phyloP scores from a whole-genome alignment of 1,140 invertebrate species.

The Pristionchus pacificus region DNA sequence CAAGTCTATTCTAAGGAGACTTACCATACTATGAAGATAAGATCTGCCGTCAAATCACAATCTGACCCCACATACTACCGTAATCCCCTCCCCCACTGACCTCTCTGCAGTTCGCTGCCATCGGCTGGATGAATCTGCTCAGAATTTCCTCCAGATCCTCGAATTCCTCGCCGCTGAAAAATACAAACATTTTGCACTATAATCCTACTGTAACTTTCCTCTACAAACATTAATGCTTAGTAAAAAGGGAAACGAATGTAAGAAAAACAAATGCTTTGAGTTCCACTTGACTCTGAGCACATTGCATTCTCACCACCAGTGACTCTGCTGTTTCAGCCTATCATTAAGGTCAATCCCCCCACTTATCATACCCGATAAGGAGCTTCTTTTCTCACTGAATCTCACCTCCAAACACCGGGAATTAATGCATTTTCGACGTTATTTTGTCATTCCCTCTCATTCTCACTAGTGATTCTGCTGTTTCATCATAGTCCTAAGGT shows the following conservation, averaged over 20 bases:
- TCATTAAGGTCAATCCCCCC: too few species aligned
- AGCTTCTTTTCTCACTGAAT: too few species aligned
- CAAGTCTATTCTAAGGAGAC: conserved; percentile 7
- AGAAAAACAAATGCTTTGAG: neutral
- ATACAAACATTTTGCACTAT: neutral
- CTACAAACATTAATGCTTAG: neutral
- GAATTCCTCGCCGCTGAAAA: conserved; percentile 28
- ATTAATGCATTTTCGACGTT: neutral
- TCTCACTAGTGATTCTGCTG: neutral
- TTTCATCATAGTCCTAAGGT: neutral
- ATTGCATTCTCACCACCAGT: too few species aligned
- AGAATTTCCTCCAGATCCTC: conserved; percentile 30
- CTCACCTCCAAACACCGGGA: too few species aligned
- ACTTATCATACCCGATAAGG: too few species aligned
- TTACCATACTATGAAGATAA: conserved; percentile 5
- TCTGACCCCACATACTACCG: neutral
- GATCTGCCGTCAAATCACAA: neutral
- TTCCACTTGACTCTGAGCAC: neutral
- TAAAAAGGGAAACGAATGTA: neutral
- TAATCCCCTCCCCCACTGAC: neutral
- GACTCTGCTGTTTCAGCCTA: too few species aligned
- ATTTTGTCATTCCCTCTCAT: neutral
- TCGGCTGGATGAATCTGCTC: conserved; percentile 19
- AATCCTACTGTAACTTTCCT: too few species aligned
- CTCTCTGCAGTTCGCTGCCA: conserved; percentile 9